Conservation (phyloP, 1,140 invertebrate species). For the Pogonomyrmex barbatus region DNA sequence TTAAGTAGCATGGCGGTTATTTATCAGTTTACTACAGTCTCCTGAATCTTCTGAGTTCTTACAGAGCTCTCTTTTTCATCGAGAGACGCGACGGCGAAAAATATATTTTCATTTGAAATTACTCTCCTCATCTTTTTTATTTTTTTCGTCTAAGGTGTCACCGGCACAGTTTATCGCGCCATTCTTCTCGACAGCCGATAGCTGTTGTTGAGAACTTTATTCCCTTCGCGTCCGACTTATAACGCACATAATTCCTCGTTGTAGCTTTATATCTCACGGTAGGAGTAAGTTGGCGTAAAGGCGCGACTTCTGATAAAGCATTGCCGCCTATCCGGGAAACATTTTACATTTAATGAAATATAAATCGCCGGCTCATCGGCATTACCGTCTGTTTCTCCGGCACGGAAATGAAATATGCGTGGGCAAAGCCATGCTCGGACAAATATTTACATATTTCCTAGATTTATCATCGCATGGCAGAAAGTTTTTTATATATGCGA, state of each 20-base stretch:
- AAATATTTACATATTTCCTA: constrained; percentile 56
- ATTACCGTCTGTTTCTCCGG: constrained; percentile 2
- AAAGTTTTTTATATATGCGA: constrained; percentile 35
- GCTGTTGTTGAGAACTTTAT: constrained; percentile 46
- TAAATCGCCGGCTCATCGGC: constrained; percentile 40
- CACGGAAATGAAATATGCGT: constrained; percentile 21
- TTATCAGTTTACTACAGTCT: constrained; percentile 44
- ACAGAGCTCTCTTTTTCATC: constrained; percentile 4
- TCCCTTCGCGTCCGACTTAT: constrained; percentile 55
- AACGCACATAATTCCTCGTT: constrained; percentile 38
- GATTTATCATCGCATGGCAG: constrained; percentile 37
- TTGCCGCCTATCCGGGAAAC: constrained; percentile 21
- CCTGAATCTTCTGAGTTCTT: background rate
- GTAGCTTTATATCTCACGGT: background rate
- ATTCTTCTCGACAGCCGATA: constrained; percentile 44
- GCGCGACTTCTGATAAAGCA: background rate
- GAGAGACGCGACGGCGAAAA: constrained; percentile 4
- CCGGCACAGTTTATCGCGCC: constrained; percentile 13
- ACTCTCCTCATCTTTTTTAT: background rate
- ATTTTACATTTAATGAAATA: constrained; percentile 53
- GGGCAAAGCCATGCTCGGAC: background rate
- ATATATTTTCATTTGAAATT: constrained; percentile 45
- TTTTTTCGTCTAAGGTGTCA: background rate
- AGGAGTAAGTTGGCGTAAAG: constrained; percentile 21
- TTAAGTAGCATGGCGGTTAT: constrained; percentile 52